Base-by-base conservation (phyloP, 2,888 invertebrate genomes). In the Microctonus aethiopoides region DNA sequence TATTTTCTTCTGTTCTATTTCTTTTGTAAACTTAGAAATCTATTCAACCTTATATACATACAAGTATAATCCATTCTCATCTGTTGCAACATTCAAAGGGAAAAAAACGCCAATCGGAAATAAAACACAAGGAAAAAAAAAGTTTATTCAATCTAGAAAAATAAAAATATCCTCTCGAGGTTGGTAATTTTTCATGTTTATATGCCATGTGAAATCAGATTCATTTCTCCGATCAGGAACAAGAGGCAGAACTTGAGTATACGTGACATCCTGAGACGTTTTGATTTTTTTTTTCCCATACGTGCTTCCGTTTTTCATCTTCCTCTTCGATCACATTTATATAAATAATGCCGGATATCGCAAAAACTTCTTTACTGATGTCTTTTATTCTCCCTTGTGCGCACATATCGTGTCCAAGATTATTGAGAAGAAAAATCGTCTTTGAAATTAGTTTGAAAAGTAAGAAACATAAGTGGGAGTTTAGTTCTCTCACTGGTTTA, bases 221-320 rank as follows among this genome's bases (percentile, higher is more conserved):
- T 62, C 22, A 52, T 51, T 36, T 52, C n/a, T 39, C 13, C 22
- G 22, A 60, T 13, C n/a, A n/a, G n/a, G n/a, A n/a, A n/a, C 7
- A 20, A 57, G 57, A 46, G 29, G 32, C 22, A 34, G 22, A 41
- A 24, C 46, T 46, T 46, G 29, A 20, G 61, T 61, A 34, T 68
- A 68, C 68, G 68, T 68, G 68, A 68, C 68, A 68, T 39, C 29
- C 62, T 20, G 20, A 16, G 20, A 59, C n/a, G 26, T 41, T 34
- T 63, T 6, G n/a, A 64, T 32, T 69, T 69, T 64, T 64, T n/a
- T 34, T 34, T 20, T 52, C 46, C 66, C 24, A 39, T 57, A 26
- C 32, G 7, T 20, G 39, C 26, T 67, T n/a, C n/a, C 51, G 60
- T 60, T 16, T 16, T 52, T 52, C 10, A 2, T 16, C 20, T 7